phyloP scores from a whole-genome alignment of 1,140 invertebrate species.

The Teleopsis dalmanni region DNA sequence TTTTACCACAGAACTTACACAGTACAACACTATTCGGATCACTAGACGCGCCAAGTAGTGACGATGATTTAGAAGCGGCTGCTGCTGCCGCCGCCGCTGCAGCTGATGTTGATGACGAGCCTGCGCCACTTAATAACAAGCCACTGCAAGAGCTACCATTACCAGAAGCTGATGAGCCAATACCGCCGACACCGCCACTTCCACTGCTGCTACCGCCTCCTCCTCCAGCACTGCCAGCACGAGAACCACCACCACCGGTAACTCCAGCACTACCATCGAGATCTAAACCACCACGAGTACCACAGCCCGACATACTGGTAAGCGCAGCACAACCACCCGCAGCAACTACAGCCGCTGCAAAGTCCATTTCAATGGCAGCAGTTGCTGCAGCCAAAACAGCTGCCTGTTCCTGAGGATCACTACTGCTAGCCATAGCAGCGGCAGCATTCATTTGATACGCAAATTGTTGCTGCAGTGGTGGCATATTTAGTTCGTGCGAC shows the following conservation, averaged over 20 bases:
- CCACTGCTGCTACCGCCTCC: not conserved
- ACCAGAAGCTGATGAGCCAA: slow-evolving; percentile 18
- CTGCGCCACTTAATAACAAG: slow-evolving; percentile 18
- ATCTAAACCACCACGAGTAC: slow-evolving; percentile 15
- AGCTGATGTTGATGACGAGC: slow-evolving; percentile 36
- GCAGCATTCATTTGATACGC: slow-evolving; percentile 47
- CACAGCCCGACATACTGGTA: slow-evolving; percentile 4
- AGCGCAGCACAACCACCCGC: slow-evolving; percentile 28
- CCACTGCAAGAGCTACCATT: slow-evolving; percentile 19
- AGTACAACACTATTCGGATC: slow-evolving; percentile 68
- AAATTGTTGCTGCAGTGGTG: slow-evolving; percentile 32
- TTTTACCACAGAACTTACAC: slow-evolving; percentile 85
- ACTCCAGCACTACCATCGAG: slow-evolving; percentile 21
- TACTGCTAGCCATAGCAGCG: slow-evolving; percentile 42
- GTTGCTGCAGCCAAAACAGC: slow-evolving; percentile 37
- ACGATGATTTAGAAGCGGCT: slow-evolving; percentile 27
- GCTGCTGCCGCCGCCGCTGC: slow-evolving; percentile 33
- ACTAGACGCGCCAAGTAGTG: slow-evolving; percentile 41
- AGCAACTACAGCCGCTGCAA: slow-evolving; percentile 43
- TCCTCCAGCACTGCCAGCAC: slow-evolving; percentile 5
- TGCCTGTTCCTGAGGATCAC: slow-evolving; percentile 47
- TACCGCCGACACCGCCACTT: slow-evolving; percentile 9
- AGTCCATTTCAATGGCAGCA: slow-evolving; percentile 35
- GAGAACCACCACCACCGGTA: slow-evolving; percentile 15
- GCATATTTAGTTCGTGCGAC: slow-evolving; percentile 47